Base-by-base conservation (phyloP, 1,140 invertebrate genomes). In the Venustaconcha ellipsiformis region DNA sequence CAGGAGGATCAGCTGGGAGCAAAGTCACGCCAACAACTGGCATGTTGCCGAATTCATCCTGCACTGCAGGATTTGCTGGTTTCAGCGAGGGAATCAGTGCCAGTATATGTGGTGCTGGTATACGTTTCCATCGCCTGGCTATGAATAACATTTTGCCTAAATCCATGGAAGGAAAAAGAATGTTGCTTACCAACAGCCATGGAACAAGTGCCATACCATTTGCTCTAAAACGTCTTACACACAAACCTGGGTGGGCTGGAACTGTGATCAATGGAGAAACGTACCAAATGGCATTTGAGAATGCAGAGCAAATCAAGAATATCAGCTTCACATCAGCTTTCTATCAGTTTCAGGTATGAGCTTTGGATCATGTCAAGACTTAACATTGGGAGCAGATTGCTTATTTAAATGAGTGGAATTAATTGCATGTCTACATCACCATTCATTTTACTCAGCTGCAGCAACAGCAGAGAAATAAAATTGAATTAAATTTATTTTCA, bases 61-160 rank as follows among this genome's bases (percentile, higher is more conserved):
- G 37, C 37, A 48, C 37, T 48, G 6, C 37, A 48, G 37, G 37
- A 48, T 48, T 48, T 48, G 8, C 37, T 48, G 37, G 37, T 48
- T 48, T 74, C 2, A 63, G 71, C 17, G 30, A 11, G 15, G 71
- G 65, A 20, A 69, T 79, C 57, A 68, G 76, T 14, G 84, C 81
- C 2, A 83, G 78, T 48, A 67, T 82, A 1, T 88, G 85, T 77
- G 72, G 81, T 14, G 18, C 66, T 18, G 37, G 73, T 14, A 76
- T 86, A 4, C 83, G 81, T 57, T 84, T 86, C 67, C 80, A 82
- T 64, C 72, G 87, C 69, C 86, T 88, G 70, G 76, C 86, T 26
- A 86, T 88, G 71, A 87, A 86, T 60, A 78, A 84, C 30, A 72
- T 79, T n/a, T 15, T 66, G 4, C 86, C 86, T 12, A 20, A 17